Evolutionary conservation across 2,113 vertebrate genomes (phyloP).

Genomic region (Balaeniceps rex): DNA sequence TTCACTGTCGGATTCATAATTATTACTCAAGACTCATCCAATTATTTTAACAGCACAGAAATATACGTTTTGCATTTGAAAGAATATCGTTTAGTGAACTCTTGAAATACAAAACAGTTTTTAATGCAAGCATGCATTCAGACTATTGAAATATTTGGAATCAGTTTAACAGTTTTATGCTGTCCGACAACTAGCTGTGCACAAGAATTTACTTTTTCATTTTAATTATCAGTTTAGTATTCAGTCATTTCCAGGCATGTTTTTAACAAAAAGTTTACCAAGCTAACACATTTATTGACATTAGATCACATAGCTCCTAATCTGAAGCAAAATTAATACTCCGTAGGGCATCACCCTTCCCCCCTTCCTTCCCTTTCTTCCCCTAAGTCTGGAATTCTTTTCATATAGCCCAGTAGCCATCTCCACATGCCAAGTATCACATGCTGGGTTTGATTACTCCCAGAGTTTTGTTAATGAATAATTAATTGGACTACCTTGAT

Average conservation of each 20-base stretch:
- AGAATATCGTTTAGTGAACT: neutral
- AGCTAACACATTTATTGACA: neutral
- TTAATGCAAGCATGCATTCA: neutral
- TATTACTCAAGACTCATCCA: neutral
- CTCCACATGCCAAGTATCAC: neutral
- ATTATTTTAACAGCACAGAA: neutral
- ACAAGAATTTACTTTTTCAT: neutral
- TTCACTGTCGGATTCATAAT: neutral
- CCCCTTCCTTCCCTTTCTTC: neutral
- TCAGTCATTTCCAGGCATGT: neutral
- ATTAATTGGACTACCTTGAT: conserved; percentile 43
- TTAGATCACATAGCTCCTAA: neutral
- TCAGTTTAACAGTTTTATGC: neutral
- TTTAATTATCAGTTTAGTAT: neutral
- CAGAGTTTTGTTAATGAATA: conserved; percentile 45
- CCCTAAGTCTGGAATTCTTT: neutral
- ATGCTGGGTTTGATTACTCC: conserved; percentile 20
- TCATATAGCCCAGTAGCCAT: neutral
- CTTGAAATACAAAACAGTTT: neutral
- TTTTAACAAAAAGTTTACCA: neutral
- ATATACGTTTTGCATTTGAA: neutral
- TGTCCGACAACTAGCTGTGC: neutral
- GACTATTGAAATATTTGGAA: neutral
- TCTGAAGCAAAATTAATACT: neutral
- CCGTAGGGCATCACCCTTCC: neutral